phyloP scores from a whole-genome alignment of 2,113 vertebrate species.

The Mormyrus iriodes region DNA sequence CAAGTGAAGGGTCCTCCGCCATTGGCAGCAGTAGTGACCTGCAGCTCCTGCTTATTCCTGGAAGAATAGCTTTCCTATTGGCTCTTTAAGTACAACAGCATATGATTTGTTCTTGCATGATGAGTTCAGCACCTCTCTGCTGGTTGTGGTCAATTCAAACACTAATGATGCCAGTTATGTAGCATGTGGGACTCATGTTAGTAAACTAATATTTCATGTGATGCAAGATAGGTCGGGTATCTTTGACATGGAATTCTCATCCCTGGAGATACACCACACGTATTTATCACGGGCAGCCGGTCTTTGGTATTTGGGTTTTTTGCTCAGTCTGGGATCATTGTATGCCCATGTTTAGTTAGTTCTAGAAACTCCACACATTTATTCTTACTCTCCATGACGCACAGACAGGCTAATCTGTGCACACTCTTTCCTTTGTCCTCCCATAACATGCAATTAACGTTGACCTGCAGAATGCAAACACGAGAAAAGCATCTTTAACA shows the following conservation, averaged over 20 bases:
- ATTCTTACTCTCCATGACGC: neutral
- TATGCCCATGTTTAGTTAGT: neutral
- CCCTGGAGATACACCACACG: neutral
- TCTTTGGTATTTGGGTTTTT: neutral
- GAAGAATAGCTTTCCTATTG: neutral
- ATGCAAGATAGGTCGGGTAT: neutral
- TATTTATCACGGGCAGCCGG: neutral
- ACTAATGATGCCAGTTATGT: neutral
- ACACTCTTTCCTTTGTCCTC: neutral
- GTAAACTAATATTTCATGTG: neutral
- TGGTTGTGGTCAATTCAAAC: neutral
- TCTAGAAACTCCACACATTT: neutral
- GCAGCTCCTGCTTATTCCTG: neutral
- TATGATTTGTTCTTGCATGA: neutral
- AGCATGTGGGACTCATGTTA: neutral
- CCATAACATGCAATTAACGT: neutral
- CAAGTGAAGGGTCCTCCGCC: neutral
- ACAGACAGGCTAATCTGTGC: neutral
- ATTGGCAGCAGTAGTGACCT: neutral
- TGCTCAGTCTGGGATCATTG: neutral
- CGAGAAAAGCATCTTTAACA: constrained; percentile 44
- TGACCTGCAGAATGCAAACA: neutral
- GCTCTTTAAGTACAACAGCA: neutral
- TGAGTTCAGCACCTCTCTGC: neutral
- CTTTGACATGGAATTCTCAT: neutral